phyloP scores from a whole-genome alignment of 1,140 invertebrate genomes.

The Lerema accius region DNA sequence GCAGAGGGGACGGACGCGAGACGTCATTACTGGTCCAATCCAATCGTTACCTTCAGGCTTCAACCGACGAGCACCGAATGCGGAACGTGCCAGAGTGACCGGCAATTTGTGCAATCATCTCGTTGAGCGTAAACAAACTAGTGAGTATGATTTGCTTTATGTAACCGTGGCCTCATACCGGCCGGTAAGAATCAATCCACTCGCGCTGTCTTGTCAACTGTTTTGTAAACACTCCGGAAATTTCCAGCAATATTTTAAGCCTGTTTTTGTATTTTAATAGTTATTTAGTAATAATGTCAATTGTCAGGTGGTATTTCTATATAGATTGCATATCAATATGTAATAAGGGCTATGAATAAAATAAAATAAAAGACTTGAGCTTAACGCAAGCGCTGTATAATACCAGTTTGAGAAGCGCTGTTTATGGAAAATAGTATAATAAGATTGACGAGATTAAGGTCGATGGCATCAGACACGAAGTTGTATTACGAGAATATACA shows the following conservation, averaged over 20 bases:
- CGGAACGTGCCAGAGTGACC: conserved; percentile 73
- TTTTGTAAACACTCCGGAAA: conserved; percentile 20
- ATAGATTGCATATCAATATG: too few relatives aligned
- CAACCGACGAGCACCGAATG: conserved; percentile 44
- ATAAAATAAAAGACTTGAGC: too few relatives aligned
- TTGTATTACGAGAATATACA: too few relatives aligned
- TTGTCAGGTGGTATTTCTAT: too few relatives aligned
- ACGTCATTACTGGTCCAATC: conserved; percentile 37
- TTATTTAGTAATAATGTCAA: too few relatives aligned
- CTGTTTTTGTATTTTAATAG: too few relatives aligned
- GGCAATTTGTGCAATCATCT: conserved; percentile 78
- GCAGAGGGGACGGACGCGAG: conserved; percentile 57
- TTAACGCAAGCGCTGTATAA: too few relatives aligned
- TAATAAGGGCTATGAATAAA: too few relatives aligned
- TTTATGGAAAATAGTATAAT: too few relatives aligned
- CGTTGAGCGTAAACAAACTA: conserved; percentile 76
- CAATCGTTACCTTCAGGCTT: conserved; percentile 42
- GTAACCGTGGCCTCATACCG: conserved; percentile 52
- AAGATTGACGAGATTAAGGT: too few relatives aligned
- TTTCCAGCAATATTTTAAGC: neutral
- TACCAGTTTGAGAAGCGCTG: too few relatives aligned
- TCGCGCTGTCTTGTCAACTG: conserved; percentile 5
- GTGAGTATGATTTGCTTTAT: conserved; percentile 69
- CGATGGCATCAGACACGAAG: too few relatives aligned
- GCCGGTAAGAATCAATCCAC: conserved; percentile 41